These are phyloP conservation scores for Daboia siamensis DNA, from an alignment of 2,113 vertebrate genomes.

Conservation along the genomic window DNA sequence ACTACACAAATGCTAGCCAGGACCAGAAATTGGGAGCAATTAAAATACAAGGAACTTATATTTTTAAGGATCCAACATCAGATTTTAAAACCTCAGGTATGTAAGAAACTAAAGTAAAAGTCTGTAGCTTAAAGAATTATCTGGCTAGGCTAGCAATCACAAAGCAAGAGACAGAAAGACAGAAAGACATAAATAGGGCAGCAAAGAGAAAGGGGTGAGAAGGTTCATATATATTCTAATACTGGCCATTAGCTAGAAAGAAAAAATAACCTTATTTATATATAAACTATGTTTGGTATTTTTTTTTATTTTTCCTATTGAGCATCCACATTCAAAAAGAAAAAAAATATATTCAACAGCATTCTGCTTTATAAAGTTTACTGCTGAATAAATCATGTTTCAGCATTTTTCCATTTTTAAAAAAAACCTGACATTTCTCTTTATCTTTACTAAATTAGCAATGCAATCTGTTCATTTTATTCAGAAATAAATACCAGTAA, in stretches of 20 bases:
- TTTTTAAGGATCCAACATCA: not conserved
- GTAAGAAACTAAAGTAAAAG: not conserved
- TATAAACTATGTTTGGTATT: slow-evolving; percentile 64
- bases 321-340: slow-evolving; percentile 44
- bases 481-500: not conserved
- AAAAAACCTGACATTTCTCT: not conserved
- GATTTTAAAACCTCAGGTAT: not conserved
- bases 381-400: slow-evolving; percentile 40
- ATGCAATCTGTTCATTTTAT: not conserved
- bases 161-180: slow-evolving; percentile 57
- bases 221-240: slow-evolving; percentile 65
- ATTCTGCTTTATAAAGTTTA: slow-evolving; percentile 50
- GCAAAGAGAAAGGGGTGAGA: not conserved
- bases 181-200: too few species aligned
- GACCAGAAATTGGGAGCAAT: not conserved
- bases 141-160: slow-evolving; percentile 36
- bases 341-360: slow-evolving; percentile 25
- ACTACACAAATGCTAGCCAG: not conserved
- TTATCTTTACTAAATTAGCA: not conserved
- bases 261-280: slow-evolving; percentile 68
- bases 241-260: slow-evolving; percentile 71
- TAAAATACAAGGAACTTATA: not conserved
- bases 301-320: slow-evolving; percentile 67
- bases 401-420: slow-evolving; percentile 4
- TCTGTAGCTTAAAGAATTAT: slow-evolving; percentile 24